phyloP scores from a whole-genome alignment of 2,888 invertebrate species.

The Drymonia ruficornis region DNA sequence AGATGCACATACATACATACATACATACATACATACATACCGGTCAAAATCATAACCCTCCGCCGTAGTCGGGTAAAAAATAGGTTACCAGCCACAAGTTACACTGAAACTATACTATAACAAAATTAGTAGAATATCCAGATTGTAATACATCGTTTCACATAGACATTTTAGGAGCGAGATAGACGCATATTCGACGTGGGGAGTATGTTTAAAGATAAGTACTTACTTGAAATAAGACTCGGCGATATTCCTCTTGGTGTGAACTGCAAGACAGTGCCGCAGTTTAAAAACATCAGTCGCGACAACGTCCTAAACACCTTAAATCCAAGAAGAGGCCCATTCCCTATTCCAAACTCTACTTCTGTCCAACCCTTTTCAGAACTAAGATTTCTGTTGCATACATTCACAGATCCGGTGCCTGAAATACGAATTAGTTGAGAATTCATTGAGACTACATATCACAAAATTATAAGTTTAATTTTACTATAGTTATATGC shows the following conservation, averaged over 20 bases:
- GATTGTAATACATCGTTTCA: too few species aligned
- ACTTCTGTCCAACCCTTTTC: constrained; percentile 95
- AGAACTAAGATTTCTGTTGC: constrained; percentile 91
- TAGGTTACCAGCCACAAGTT: too few species aligned
- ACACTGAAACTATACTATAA: too few species aligned
- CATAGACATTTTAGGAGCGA: too few species aligned
- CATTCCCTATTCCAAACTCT: constrained; percentile 94
- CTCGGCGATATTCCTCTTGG: constrained; percentile 91
- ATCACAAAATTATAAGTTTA: too few species aligned
- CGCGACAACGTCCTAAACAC: constrained; percentile 90
- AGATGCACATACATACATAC: too few species aligned
- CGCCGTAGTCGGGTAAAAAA: too few species aligned
- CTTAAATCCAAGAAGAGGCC: constrained; percentile 91
- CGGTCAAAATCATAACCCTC: too few species aligned
- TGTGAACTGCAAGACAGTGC: constrained; percentile 90
- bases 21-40: too few species aligned
- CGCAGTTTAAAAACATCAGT: constrained; percentile 90
- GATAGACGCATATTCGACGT: too few species aligned
- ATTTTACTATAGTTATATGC: too few species aligned
- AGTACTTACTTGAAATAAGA: constrained; percentile 88
- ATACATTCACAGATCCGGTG: constrained; percentile 90
- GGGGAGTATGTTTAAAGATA: neutral
- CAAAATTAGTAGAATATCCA: too few species aligned
- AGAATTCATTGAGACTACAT: neutral
- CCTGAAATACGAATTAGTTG: constrained; percentile 68